Evolutionary conservation across 2,113 vertebrate genomes (phyloP), one percentile per base, ranked within the genome.

Genomic region (Cyanoderma ruficeps): DNA sequence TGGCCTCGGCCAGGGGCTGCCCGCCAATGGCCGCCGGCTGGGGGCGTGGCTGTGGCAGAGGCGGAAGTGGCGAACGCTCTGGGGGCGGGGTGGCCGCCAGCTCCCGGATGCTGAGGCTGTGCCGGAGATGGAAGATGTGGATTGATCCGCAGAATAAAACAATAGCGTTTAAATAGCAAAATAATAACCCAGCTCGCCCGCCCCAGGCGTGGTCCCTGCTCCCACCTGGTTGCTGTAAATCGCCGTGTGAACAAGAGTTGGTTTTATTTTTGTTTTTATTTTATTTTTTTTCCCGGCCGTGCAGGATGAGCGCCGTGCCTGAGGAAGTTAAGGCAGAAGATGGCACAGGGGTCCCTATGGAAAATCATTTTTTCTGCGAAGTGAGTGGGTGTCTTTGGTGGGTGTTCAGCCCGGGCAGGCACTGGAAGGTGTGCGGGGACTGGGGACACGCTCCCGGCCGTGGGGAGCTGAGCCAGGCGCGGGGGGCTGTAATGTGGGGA

Each of bases 51-150:
- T 5, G 14, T 0, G 52, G 18, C 22, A 0, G 27, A 3, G 52
- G 0, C 77, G 86, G 77, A 81, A 89, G 60, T 81, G 77, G 59
- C 86, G 68, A 12, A 3, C 20, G 3, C 30, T 3, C 46, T 6
- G 33, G 18, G 63, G 55, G 39, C 3, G 33, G 0, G 13, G 12
- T 0, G 23, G 23, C 33, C 33, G 52, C 2, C 27, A 27, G 68
- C 22, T 11, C 3, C 50, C 42, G 69, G 85, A 49, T 71, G 53
- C 0, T 2, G 46, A 1, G 44, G 52, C 8, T 15, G 35, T 13
- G 4, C 19, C 11, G 4, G 19, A 2, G 15, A 0, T 6, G 5
- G 10, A 2, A 44, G 57, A 2, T 16, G 49, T 0, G 49, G 7
- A 0, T 65, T 20, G 31, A 1, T 3, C 1, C 21, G 0, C 5